Evolutionary conservation across 2,113 vertebrate species (phyloP).

Genomic region (Corydoras sp.): DNA sequence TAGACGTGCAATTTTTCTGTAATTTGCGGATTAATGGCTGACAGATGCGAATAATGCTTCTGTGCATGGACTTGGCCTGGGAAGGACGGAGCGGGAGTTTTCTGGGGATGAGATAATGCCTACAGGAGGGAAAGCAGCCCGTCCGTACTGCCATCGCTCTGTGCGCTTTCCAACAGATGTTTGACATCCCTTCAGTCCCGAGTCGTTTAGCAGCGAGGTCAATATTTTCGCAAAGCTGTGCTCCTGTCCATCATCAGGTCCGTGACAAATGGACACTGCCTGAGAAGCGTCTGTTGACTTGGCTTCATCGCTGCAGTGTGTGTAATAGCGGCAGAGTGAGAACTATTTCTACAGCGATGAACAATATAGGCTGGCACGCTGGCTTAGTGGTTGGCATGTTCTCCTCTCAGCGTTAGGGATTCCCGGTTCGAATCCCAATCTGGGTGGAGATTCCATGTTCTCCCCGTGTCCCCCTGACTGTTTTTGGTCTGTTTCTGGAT

Average conservation of each 20-base stretch:
- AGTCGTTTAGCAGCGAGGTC: constrained; percentile 2
- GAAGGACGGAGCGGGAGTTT: constrained; percentile 52
- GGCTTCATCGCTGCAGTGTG: neutral
- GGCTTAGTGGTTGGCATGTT: too few relatives aligned
- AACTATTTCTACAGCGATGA: too few relatives aligned
- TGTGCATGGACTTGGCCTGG: constrained; percentile 45
- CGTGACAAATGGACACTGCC: neutral
- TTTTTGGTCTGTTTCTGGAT: too few relatives aligned
- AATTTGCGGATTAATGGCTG: constrained; percentile 65
- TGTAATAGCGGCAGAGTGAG: neutral
- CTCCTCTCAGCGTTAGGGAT: too few relatives aligned
- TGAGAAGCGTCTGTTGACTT: neutral
- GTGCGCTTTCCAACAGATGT: constrained; percentile 42
- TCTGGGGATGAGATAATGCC: constrained; percentile 68
- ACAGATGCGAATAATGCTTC: constrained; percentile 67
- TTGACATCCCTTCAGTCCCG: constrained; percentile 19
- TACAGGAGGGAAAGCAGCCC: constrained; percentile 51
- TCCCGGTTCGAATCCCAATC: too few relatives aligned
- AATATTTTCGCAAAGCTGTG: constrained; percentile 31
- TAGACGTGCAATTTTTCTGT: constrained; percentile 55
- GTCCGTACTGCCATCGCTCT: constrained; percentile 21
- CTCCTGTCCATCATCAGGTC: constrained; percentile 18
- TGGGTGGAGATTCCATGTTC: too few relatives aligned
- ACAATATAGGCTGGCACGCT: too few relatives aligned
- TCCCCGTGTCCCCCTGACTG: too few relatives aligned